phyloP scores from a whole-genome alignment of 2,113 vertebrate genomes.

The Pristiophorus japonicus region DNA sequence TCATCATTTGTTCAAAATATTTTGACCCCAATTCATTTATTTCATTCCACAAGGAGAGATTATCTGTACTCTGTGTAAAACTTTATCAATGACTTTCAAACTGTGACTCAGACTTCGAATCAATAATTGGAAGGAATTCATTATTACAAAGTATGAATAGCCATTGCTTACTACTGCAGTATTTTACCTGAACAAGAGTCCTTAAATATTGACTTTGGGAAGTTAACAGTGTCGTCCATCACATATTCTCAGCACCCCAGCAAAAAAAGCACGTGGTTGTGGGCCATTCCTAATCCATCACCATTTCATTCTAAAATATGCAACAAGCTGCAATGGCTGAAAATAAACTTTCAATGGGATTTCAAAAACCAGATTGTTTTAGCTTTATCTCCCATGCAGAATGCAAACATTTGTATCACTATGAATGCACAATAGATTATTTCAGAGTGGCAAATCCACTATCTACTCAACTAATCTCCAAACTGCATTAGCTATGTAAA shows the following conservation, averaged over 20 bases:
- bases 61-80: background rate
- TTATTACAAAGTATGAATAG: background rate
- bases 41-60: background rate
- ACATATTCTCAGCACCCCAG: background rate
- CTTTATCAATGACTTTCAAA: conserved; percentile 13
- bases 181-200: background rate
- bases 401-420: background rate
- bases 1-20: background rate
- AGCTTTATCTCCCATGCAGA: background rate
- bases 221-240: background rate
- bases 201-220: background rate
- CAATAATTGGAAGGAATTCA: background rate
- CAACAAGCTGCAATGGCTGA: background rate
- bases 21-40: background rate
- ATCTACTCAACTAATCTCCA: background rate
- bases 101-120: background rate
- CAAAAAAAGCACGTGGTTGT: too few species aligned
- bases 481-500: background rate
- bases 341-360: background rate
- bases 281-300: background rate
- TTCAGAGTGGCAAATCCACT: background rate
- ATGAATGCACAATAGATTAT: background rate
- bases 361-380: background rate
- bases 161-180: background rate
- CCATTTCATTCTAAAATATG: background rate